These are phyloP conservation scores for Mythimna impura DNA, from an alignment of 2,888 invertebrate species.

Conservation along the genomic window DNA sequence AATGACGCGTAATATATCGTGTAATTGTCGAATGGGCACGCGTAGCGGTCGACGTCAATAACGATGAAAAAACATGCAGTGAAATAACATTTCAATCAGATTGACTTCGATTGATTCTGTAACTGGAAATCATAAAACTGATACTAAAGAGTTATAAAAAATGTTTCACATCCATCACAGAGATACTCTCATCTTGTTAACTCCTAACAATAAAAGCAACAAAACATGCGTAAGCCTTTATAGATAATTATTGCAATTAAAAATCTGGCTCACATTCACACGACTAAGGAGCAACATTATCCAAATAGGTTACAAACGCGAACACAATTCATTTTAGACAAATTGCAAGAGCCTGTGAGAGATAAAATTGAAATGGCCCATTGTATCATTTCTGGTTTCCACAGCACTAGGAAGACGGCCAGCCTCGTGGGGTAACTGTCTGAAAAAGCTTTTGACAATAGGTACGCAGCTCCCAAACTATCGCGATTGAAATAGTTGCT, in stretches of 20 bases:
- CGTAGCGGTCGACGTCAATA: conserved; percentile 28
- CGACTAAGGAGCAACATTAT: conserved; percentile 62
- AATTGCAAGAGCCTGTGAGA: conserved; percentile 77
- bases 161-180: conserved; percentile 1
- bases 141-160: not conserved
- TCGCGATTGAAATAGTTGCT: conserved; percentile 46
- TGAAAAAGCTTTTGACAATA: conserved; percentile 65
- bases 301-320: conserved; percentile 69
- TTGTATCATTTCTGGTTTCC: conserved; percentile 81
- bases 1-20: conserved; percentile 60
- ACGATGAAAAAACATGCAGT: conserved; percentile 7
- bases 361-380: conserved; percentile 75
- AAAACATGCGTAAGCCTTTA: conserved; percentile 37
- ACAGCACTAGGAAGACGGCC: conserved; percentile 74
- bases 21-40: conserved; percentile 58
- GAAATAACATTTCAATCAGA: conserved; percentile 29
- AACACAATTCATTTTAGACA: conserved; percentile 75
- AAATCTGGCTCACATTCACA: conserved; percentile 62
- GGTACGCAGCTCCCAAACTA: conserved; percentile 53
- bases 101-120: conserved; percentile 1
- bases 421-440: conserved; percentile 56
- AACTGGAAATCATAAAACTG: not conserved
- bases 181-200: not conserved
- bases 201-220: conserved; percentile 22
- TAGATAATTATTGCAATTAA: conserved; percentile 56